These are phyloP conservation scores for Hyperoplus immaculatus DNA, from an alignment of 2,797 vertebrate species.

Conservation along the genomic window DNA sequence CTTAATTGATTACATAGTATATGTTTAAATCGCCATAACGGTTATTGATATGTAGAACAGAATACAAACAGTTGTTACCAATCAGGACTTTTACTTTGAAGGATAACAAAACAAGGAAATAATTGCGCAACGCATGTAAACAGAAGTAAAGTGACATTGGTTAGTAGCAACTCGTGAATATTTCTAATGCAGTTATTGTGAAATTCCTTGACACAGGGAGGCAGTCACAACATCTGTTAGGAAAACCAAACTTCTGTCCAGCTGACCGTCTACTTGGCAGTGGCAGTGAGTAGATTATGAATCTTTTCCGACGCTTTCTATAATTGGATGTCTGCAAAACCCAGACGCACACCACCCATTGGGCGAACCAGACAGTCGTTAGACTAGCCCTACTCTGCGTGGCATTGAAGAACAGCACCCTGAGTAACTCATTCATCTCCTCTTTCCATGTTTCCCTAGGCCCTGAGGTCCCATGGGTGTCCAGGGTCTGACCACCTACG, in stretches of 20 bases:
- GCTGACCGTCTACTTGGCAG: not conserved
- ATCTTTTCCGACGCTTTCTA: not conserved
- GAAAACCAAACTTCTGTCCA: not conserved
- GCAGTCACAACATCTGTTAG: not conserved
- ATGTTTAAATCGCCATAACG: not conserved
- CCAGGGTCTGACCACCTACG: conserved; percentile 89
- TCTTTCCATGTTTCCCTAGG: conserved; percentile 18
- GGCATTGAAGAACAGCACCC: not conserved
- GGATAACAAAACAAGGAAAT: conserved; percentile 42
- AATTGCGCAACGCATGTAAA: conserved; percentile 20
- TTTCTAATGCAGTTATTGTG: not conserved
- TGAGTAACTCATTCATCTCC: not conserved
- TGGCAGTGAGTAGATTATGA: not conserved
- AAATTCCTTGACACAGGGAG: not conserved
- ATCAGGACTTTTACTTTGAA: conserved; percentile 60
- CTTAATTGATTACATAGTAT: rapidly evolving
- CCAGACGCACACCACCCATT: not conserved
- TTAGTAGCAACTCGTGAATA: not conserved
- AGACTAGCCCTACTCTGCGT: not conserved
- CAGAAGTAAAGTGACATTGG: conserved; percentile 12
- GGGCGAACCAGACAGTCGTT: not conserved
- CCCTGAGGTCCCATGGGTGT: conserved; percentile 87
- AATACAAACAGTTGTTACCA: not conserved
- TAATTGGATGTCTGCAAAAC: not conserved
- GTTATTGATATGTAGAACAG: not conserved